Conservation (phyloP, 2,113 vertebrate species). For the Tor tambroides region DNA sequence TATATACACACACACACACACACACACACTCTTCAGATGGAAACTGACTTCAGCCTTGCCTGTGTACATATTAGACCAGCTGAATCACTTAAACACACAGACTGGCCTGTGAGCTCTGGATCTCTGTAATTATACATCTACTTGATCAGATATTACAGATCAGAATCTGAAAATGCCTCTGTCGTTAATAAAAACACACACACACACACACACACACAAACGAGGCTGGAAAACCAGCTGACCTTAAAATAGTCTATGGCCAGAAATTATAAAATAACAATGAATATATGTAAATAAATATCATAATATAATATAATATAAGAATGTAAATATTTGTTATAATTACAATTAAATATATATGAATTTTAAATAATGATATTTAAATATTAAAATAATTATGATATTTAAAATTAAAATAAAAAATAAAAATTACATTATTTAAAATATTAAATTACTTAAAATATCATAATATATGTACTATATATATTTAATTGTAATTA, state of each 20-base stretch:
- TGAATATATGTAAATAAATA: background rate
- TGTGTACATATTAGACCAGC: background rate
- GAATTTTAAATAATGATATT: too few relatives aligned
- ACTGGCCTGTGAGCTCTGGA: background rate
- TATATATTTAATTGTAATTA: too few relatives aligned
- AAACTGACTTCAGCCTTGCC: background rate
- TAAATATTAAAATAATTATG: too few relatives aligned
- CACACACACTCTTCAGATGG: background rate
- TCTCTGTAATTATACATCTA: background rate
- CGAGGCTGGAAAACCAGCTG: background rate
- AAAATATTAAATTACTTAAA: too few relatives aligned
- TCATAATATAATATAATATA: background rate
- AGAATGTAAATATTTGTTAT: background rate
- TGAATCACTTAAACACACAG: slow-evolving; percentile 1
- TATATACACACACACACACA: slow-evolving; percentile 11
- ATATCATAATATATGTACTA: too few relatives aligned
- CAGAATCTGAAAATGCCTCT: background rate
- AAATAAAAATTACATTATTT: too few relatives aligned
- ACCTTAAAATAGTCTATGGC: background rate
- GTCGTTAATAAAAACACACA: background rate
- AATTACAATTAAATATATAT: too few relatives aligned
- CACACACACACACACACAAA: background rate
- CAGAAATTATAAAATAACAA: background rate
- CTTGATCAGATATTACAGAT: background rate
- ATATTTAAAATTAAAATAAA: too few relatives aligned